Evolutionary conservation across 23 tunicate species (phyloP).

Genomic region (Trididemnum nubilum): DNA sequence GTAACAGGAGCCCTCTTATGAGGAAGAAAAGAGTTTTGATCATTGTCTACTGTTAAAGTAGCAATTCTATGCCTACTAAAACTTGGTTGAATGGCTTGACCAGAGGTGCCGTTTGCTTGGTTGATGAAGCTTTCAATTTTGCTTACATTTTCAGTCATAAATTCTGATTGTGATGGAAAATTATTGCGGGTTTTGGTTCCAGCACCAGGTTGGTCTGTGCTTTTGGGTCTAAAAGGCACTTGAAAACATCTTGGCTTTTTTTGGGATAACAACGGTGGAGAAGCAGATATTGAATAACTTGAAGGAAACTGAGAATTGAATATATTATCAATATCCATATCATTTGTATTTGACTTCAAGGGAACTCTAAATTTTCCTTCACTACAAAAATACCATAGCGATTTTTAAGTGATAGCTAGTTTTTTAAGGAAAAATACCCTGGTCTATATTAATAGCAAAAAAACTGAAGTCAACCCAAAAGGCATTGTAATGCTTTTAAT

Average conservation of each 20-base stretch:
- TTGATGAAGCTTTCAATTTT: constrained; percentile 9
- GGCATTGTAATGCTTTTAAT: too few relatives aligned
- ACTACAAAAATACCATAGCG: constrained; percentile 12
- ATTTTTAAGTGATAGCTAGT: too few relatives aligned
- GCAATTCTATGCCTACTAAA: neutral
- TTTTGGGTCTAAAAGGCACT: constrained; percentile 6
- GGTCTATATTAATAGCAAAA: too few relatives aligned
- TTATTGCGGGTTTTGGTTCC: too few relatives aligned
- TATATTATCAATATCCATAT: constrained; percentile 13
- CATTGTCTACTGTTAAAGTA: neutral
- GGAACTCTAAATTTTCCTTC: constrained; percentile 8
- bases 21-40: neutral
- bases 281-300: neutral
- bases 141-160: neutral
- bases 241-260: constrained; percentile 18
- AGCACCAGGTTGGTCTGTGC: neutral
- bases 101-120: neutral
- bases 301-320: constrained; percentile 16
- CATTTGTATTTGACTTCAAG: neutral
- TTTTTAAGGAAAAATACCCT: too few relatives aligned
- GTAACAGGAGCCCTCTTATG: neutral
- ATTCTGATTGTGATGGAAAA: neutral
- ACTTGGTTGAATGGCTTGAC: neutral
- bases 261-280: neutral
- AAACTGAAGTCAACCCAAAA: too few relatives aligned